Evolutionary conservation across 2,113 vertebrate genomes (phyloP).

Genomic region (Myotis davidii): DNA sequence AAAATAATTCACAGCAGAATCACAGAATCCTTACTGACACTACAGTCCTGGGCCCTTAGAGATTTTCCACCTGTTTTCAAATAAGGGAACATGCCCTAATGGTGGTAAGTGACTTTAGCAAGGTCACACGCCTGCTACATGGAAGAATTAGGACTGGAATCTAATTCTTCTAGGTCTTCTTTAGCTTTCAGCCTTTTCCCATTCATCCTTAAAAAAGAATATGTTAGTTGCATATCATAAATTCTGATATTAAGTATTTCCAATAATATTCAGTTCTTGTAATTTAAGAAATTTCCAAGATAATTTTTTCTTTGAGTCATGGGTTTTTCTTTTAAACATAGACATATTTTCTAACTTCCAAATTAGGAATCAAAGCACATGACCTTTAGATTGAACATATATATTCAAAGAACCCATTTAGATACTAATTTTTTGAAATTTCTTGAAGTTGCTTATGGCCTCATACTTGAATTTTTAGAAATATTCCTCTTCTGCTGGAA

Average conservation of each 20-base stretch:
- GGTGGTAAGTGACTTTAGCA: neutral
- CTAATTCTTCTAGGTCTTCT: neutral
- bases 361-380: conserved; percentile 38
- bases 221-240: neutral
- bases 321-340: conserved; percentile 31
- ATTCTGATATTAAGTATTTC: conserved; percentile 14
- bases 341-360: conserved; percentile 23
- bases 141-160: conserved; percentile 3
- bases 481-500: neutral
- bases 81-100: neutral
- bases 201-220: neutral
- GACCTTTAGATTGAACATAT: conserved; percentile 5
- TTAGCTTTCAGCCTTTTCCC: conserved; percentile 6
- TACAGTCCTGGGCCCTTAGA: neutral
- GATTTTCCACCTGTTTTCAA: conserved; percentile 40
- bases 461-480: neutral
- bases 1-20: conserved; percentile 23
- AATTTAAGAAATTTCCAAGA: neutral
- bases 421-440: neutral
- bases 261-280: neutral
- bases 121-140: neutral
- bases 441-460: neutral
- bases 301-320: conserved; percentile 12
- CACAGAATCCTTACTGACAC: neutral
- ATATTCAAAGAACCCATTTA: conserved; percentile 23